Evolutionary conservation across 2,888 invertebrate species (phyloP).

Genomic region (Fragum fragum): DNA sequence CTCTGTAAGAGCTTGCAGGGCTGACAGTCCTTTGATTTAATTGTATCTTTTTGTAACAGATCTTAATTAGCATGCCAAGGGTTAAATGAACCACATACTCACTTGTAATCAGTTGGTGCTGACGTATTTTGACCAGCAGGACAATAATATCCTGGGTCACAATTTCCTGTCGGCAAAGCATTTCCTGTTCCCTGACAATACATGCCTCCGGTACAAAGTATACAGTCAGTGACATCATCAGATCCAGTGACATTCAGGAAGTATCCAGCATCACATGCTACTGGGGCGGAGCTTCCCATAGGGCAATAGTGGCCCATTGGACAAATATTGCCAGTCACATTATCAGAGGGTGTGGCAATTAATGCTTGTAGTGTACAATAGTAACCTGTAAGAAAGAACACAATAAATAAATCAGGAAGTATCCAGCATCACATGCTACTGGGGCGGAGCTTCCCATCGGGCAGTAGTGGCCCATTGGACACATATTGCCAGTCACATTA

Average conservation of each 20-base stretch:
- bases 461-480: slow-evolving; percentile 84
- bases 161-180: slow-evolving; percentile 77
- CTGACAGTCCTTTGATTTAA: too few relatives aligned
- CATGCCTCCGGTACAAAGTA: slow-evolving; percentile 77
- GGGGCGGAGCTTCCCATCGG: slow-evolving; percentile 73
- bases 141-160: slow-evolving; percentile 84
- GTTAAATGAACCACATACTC: too few relatives aligned
- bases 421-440: slow-evolving; percentile 78
- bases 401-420: slow-evolving; percentile 71
- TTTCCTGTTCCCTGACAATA: slow-evolving; percentile 82
- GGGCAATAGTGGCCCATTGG: slow-evolving; percentile 84
- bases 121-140: slow-evolving; percentile 83
- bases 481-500: slow-evolving; percentile 80
- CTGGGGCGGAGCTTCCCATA: slow-evolving; percentile 66
- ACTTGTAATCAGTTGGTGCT: slow-evolving; percentile 79
- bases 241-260: slow-evolving; percentile 81
- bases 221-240: slow-evolving; percentile 78
- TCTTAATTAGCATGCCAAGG: too few relatives aligned
- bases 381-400: slow-evolving; percentile 67
- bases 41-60: too few relatives aligned
- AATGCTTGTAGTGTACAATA: slow-evolving; percentile 80
- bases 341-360: slow-evolving; percentile 76
- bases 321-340: slow-evolving; percentile 81
- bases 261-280: slow-evolving; percentile 78
- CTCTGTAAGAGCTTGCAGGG: too few relatives aligned